phyloP scores from a whole-genome alignment of 2,888 invertebrate species.

The Platycnemis pennipes region DNA sequence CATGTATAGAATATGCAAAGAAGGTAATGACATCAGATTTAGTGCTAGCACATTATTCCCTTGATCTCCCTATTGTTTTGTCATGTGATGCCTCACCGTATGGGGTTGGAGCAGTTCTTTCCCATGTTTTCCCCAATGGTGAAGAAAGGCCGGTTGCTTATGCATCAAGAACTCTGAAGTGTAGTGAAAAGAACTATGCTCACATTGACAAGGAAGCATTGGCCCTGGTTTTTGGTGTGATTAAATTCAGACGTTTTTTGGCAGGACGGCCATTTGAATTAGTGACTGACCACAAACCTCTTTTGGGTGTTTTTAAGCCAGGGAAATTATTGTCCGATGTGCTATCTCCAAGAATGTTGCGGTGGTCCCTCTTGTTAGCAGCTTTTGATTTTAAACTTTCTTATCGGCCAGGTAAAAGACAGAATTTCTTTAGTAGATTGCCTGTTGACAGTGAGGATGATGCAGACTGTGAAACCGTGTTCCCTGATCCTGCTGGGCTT shows the following conservation, averaged over 20 bases:
- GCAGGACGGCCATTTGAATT: slow-evolving; percentile 26
- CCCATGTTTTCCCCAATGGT: neutral
- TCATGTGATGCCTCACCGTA: neutral
- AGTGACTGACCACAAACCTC: neutral
- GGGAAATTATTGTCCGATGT: slow-evolving; percentile 72
- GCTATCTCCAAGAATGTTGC: neutral
- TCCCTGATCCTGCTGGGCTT: slow-evolving; percentile 11
- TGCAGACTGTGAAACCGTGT: neutral
- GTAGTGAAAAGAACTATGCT: too few species aligned
- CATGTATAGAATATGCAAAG: neutral
- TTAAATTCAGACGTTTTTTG: too few species aligned
- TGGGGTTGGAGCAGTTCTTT: neutral
- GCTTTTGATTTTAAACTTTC: neutral
- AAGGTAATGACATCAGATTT: neutral
- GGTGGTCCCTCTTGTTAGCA: neutral
- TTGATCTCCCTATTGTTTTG: neutral
- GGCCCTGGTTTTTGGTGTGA: too few species aligned
- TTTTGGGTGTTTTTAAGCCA: neutral
- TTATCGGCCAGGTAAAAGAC: neutral
- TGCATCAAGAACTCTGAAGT: slow-evolving; percentile 70
- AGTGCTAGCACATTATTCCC: slow-evolving; percentile 15
- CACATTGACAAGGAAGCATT: too few species aligned
- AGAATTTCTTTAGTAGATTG: slow-evolving; percentile 71
- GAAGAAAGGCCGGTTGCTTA: neutral
- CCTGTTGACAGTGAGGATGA: neutral